Evolutionary conservation across 2,113 vertebrate species (phyloP).

Genomic region (Cinclus mexicanus): DNA sequence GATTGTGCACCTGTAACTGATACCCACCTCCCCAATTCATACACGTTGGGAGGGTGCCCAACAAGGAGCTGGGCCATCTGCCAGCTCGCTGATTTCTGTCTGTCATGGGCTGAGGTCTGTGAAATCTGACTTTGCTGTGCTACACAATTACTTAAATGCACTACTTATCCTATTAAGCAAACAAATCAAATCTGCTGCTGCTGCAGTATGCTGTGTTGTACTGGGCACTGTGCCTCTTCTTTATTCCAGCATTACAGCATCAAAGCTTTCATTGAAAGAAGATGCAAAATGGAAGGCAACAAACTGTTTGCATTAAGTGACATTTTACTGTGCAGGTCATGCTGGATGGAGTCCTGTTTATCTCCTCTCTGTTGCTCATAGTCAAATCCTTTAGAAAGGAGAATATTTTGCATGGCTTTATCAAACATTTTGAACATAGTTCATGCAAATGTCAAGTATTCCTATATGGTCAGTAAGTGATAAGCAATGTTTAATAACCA

Average conservation of each 20-base stretch:
- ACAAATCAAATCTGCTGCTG: conserved; percentile 11
- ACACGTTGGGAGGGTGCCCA: not conserved
- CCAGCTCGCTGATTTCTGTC: not conserved
- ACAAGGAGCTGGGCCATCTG: not conserved
- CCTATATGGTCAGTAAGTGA: not conserved
- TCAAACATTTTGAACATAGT: not conserved
- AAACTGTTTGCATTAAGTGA: not conserved
- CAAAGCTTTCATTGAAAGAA: not conserved
- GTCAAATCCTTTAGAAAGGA: not conserved
- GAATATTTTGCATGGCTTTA: not conserved
- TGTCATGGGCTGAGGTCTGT: not conserved
- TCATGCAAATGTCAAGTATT: not conserved
- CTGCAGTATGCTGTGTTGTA: not conserved
- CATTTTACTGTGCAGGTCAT: not conserved
- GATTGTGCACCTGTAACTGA: not conserved
- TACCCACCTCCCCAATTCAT: not conserved
- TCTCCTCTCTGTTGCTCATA: not conserved
- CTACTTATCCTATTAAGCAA: not conserved
- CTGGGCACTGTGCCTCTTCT: not conserved
- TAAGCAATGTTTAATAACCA: not conserved
- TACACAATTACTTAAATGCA: not conserved
- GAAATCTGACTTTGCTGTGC: not conserved
- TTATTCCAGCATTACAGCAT: not conserved
- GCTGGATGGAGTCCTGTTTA: not conserved
- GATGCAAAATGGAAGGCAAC: not conserved